Conservation (phyloP, 2,888 invertebrate genomes). For the Noctua fimbriata region DNA sequence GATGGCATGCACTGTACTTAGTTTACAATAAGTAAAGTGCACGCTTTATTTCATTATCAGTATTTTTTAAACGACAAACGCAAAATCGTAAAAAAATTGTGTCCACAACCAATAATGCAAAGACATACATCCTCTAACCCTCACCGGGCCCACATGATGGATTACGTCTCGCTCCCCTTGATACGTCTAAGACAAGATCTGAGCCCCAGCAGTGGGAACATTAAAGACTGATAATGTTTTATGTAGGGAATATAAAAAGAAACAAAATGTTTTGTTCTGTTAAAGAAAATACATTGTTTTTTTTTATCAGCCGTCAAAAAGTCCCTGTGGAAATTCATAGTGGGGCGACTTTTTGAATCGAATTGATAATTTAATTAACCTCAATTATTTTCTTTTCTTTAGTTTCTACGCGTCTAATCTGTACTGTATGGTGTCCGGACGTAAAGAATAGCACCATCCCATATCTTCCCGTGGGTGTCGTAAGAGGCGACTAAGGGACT, state of each 20-base stretch:
- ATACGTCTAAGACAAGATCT: not conserved
- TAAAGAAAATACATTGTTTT: not conserved
- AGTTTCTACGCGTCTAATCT: not conserved
- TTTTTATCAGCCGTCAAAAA: not conserved
- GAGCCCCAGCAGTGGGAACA: conserved; percentile 17
- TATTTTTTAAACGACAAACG: not conserved
- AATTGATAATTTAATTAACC: conserved; percentile 12
- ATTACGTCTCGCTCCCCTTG: not conserved
- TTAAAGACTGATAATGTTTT: conserved; percentile 18
- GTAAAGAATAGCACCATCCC: too few relatives aligned
- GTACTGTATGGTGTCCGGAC: too few relatives aligned
- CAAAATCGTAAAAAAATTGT: not conserved
- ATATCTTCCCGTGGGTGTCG: too few relatives aligned
- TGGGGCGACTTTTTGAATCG: not conserved
- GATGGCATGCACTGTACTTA: not conserved
- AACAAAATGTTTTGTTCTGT: not conserved
- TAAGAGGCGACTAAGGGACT: too few relatives aligned
- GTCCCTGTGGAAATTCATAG: conserved; percentile 14
- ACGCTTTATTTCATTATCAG: not conserved
- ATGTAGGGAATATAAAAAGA: conserved; percentile 11
- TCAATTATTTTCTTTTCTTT: not conserved
- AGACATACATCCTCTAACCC: not conserved
- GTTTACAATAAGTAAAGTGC: not conserved
- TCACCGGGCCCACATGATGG: conserved; percentile 7
- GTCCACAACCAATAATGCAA: conserved; percentile 7